Conservation (phyloP, 2,113 vertebrate species). For the Rana temporaria region DNA sequence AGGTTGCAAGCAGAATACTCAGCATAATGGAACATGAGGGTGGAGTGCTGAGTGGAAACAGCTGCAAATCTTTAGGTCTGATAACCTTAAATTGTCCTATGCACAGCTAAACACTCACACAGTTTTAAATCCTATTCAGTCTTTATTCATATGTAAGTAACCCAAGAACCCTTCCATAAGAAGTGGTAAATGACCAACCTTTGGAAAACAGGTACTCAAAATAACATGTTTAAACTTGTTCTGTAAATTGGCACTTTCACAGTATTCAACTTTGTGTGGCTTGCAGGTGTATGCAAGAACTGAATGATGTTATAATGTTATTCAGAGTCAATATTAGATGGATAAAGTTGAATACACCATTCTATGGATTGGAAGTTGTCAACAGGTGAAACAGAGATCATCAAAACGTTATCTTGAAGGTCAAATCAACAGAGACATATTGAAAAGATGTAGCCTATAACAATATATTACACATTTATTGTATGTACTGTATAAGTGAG, state of each 20-base stretch:
- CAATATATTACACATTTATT: too few relatives aligned
- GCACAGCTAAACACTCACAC: slow-evolving; percentile 12
- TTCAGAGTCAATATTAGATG: background rate
- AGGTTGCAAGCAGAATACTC: slow-evolving; percentile 50
- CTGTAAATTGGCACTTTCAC: background rate
- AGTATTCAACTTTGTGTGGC: background rate
- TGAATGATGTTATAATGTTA: background rate
- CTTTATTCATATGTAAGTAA: slow-evolving; percentile 23
- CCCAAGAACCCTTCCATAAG: slow-evolving; percentile 1
- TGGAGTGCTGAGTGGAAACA: slow-evolving; percentile 53
- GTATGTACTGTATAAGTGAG: too few relatives aligned
- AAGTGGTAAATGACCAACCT: slow-evolving; percentile 17
- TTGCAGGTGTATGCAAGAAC: background rate
- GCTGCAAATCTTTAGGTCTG: slow-evolving; percentile 50
- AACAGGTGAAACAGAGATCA: too few relatives aligned
- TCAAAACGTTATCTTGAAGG: background rate
- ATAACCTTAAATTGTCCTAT: slow-evolving; percentile 54
- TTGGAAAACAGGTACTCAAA: slow-evolving; percentile 30
- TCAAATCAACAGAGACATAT: background rate
- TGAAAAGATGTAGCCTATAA: too few relatives aligned
- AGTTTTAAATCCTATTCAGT: slow-evolving; percentile 22
- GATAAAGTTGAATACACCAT: background rate
- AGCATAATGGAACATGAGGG: slow-evolving; percentile 33
- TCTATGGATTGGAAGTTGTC: background rate
- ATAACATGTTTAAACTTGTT: background rate